Conservation (phyloP, 2,113 vertebrate genomes). For the Neopipo cinnamomea region DNA sequence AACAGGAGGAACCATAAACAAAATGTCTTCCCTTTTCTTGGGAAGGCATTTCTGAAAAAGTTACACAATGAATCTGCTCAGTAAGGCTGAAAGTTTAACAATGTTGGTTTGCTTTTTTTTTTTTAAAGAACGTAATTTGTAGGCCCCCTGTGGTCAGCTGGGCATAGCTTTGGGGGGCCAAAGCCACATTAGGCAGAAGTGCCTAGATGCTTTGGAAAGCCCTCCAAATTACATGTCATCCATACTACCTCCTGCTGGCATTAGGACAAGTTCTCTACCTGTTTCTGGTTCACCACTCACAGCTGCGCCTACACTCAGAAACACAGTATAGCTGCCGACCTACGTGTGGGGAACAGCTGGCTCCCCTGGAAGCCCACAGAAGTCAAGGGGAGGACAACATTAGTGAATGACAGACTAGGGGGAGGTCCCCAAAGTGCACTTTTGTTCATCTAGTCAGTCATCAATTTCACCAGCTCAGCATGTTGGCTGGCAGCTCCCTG, state of each 20-base stretch:
- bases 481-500: slow-evolving; percentile 44
- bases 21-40: background rate
- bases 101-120: background rate
- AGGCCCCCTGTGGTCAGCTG: background rate
- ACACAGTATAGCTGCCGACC: background rate
- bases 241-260: background rate
- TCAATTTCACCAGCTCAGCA: slow-evolving; percentile 41
- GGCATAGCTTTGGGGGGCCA: background rate
- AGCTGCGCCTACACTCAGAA: background rate
- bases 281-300: slow-evolving; percentile 56
- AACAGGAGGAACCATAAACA: background rate
- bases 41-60: background rate
- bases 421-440: slow-evolving; percentile 59
- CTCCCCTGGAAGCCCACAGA: slow-evolving; percentile 3
- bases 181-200: background rate
- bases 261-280: background rate
- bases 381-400: slow-evolving; percentile 55
- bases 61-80: background rate
- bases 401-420: slow-evolving; percentile 44
- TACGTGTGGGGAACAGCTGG: slow-evolving; percentile 7
- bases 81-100: background rate
- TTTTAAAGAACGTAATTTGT: background rate
- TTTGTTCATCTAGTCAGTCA: slow-evolving; percentile 35
- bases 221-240: background rate
- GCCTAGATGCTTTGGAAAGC: background rate